Evolutionary conservation across 2,888 invertebrate species (phyloP).

Genomic region (Augiades crinisus): DNA sequence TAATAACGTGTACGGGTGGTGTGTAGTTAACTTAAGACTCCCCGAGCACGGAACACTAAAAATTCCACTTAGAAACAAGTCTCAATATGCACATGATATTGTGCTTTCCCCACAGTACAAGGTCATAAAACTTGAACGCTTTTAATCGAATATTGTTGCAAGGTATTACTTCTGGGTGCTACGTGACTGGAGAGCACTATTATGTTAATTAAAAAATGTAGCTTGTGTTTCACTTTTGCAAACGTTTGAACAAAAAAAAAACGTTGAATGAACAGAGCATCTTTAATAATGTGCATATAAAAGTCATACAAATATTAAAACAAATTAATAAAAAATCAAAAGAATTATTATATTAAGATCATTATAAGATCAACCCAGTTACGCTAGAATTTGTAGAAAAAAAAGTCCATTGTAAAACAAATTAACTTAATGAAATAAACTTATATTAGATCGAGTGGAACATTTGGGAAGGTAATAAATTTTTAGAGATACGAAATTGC

Average conservation of each 20-base stretch:
- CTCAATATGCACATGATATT: slow-evolving; percentile 62
- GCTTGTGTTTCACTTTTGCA: neutral
- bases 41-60: slow-evolving; percentile 63
- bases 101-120: slow-evolving; percentile 44
- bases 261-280: no score
- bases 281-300: no score
- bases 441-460: neutral
- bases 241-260: neutral
- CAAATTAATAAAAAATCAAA: no score
- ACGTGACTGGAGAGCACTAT: slow-evolving; percentile 21
- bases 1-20: neutral
- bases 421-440: no score
- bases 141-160: slow-evolving; percentile 53
- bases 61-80: slow-evolving; percentile 66
- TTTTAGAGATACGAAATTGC: slow-evolving; percentile 18
- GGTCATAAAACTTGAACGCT: slow-evolving; percentile 57
- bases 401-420: no score
- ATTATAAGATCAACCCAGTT: no score
- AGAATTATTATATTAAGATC: no score
- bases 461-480: slow-evolving; percentile 11
- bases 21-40: slow-evolving; percentile 43
- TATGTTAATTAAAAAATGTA: slow-evolving; percentile 21
- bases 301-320: no score
- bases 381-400: no score
- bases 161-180: slow-evolving; percentile 20